Base-by-base conservation (phyloP, 2,113 vertebrate genomes). In the Nothoprocta pentlandii region DNA sequence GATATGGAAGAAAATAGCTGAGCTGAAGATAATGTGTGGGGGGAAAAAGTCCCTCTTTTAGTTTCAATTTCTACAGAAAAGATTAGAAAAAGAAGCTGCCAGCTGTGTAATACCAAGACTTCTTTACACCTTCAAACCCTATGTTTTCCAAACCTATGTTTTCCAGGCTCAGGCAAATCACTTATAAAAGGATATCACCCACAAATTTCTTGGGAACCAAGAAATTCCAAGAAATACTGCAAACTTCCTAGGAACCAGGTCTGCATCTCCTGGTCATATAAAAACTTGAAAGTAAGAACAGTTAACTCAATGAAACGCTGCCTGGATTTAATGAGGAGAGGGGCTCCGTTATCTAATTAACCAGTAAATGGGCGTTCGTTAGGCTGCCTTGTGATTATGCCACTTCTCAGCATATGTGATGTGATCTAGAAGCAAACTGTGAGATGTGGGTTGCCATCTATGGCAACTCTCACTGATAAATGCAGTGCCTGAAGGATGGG, bases 201-300 rank as follows among this genome's bases (percentile, higher is more conserved):
- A 10, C 3, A 20, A 59, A 16, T 0, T 0, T 58, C 28, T 47
- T 9, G 53, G 66, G 58, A 44, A 36, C n/a, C n/a, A n/a, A n/a
- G n/a, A n/a, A n/a, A n/a, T n/a, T n/a, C n/a, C n/a, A n/a, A n/a
- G n/a, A n/a, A n/a, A 17, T 32, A 20, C 42, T 46, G 17, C 20
- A 68, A n/a, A 14, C 17, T 44, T 22, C 42, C 30, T 14, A 54
- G 16, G 28, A 81, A 14, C 9, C 10, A 54, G 13, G 62, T 78
- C 56, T 10, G 6, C 1, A 4, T 0, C 26, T 63, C 39, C 30
- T 46, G 68, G 5, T 49, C 4, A 4, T 44, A 46, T 51, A 16
- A 39, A 81, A 59, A 56, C 14, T 34, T 36, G 25, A 75, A 93
- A 92, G 89, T 93, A 89, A 93, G 89, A 84, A 69, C 9, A 84